These are phyloP conservation scores for Antitype chi DNA, from an alignment of 2,888 invertebrate species.

Conservation along the genomic window DNA sequence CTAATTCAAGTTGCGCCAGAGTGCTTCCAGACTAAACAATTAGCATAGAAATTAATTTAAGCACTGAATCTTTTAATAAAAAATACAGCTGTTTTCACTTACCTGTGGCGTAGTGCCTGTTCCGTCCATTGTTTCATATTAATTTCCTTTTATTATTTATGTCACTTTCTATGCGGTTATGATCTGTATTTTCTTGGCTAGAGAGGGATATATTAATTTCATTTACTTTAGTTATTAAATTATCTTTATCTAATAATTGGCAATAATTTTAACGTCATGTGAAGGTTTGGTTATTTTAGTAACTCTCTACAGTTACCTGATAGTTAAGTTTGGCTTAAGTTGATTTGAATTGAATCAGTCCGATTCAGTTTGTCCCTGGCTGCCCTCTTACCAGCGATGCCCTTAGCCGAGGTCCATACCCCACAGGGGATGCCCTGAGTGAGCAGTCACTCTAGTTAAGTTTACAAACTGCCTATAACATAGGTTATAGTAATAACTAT, in stretches of 20 bases:
- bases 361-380: too few relatives aligned
- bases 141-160: constrained; percentile 33
- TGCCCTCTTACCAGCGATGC: too few relatives aligned
- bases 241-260: background rate
- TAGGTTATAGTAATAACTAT: background rate
- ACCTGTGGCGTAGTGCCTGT: constrained; percentile 13
- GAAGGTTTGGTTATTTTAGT: background rate
- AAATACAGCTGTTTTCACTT: constrained; percentile 25
- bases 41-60: constrained; percentile 24
- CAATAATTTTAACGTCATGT: background rate
- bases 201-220: background rate
- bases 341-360: too few relatives aligned
- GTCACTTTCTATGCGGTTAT: constrained; percentile 38
- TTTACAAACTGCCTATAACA: background rate
- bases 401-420: too few relatives aligned
- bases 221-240: background rate
- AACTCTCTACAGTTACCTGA: background rate
- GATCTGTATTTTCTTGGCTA: background rate
- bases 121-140: constrained; percentile 58
- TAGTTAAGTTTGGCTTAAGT: background rate
- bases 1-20: background rate
- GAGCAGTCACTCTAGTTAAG: too few relatives aligned
- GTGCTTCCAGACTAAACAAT: constrained; percentile 14
- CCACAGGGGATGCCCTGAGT: too few relatives aligned
- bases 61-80: background rate